phyloP scores from a whole-genome alignment of 2,113 vertebrate genomes.

The Psettodes erumei region DNA sequence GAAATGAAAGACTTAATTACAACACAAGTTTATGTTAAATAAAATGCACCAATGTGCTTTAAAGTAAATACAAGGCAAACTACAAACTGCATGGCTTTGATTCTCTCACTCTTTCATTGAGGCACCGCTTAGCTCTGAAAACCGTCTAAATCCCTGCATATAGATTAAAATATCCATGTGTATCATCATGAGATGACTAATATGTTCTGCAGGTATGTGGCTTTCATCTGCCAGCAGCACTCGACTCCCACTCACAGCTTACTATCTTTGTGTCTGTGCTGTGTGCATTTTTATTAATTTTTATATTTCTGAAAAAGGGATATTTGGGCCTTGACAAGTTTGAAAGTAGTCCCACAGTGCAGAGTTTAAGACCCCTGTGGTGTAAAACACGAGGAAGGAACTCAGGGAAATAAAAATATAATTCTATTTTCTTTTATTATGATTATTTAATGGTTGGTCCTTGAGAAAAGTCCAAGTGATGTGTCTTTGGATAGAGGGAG shows the following conservation, averaged over 20 bases:
- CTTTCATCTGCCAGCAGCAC: constrained; percentile 28
- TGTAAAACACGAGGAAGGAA: neutral
- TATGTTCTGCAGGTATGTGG: constrained; percentile 30
- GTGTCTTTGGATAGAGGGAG: too few species aligned
- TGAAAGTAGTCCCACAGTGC: neutral
- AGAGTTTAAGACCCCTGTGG: neutral
- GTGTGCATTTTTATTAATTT: constrained; percentile 16
- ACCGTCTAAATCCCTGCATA: neutral
- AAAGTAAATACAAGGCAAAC: neutral
- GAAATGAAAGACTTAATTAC: neutral
- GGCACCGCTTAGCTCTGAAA: neutral
- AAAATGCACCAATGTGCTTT: neutral
- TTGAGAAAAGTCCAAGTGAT: neutral
- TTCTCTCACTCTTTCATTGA: neutral
- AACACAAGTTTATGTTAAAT: neutral
- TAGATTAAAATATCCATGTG: constrained; percentile 19
- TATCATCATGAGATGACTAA: constrained; percentile 24
- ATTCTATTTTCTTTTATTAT: neutral
- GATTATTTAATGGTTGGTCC: neutral
- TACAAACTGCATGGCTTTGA: neutral
- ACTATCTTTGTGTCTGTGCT: constrained; percentile 19
- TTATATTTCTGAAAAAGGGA: constrained; percentile 37
- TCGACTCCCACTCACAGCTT: constrained; percentile 12
- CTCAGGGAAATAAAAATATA: neutral
- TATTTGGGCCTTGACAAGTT: constrained; percentile 15